phyloP scores from a whole-genome alignment of 2,888 invertebrate species.

The Cheilosia variabilis region DNA sequence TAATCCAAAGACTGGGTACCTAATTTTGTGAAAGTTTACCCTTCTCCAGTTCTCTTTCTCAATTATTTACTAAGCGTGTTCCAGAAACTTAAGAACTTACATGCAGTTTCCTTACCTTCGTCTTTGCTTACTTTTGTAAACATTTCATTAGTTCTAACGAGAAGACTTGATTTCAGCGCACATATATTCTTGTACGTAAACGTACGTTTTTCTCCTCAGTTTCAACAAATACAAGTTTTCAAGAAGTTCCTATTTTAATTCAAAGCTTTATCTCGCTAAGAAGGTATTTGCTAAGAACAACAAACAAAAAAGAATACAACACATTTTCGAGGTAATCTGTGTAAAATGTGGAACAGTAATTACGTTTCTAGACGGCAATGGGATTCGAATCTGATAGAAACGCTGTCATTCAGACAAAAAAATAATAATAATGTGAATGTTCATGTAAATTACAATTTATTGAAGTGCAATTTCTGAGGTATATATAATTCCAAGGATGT shows the following conservation, averaged over 20 bases:
- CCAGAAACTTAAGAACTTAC: constrained; percentile 9
- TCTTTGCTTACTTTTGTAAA: constrained; percentile 24
- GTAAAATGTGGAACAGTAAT: neutral
- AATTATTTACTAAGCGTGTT: constrained; percentile 40
- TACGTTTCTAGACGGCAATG: neutral
- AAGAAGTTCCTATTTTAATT: constrained; percentile 14
- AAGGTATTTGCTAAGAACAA: neutral
- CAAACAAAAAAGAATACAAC: neutral
- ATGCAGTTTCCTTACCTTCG: constrained; percentile 13
- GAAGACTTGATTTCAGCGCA: constrained; percentile 16
- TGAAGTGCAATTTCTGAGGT: too few relatives aligned
- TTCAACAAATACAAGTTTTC: constrained; percentile 11
- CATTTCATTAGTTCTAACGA: constrained; percentile 54
- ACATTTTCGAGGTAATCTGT: neutral
- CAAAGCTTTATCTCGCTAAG: neutral
- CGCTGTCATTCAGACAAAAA: too few relatives aligned
- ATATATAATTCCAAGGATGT: too few relatives aligned
- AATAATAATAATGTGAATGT: too few relatives aligned
- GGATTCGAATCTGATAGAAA: neutral
- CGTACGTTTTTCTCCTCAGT: neutral
- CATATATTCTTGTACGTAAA: neutral
- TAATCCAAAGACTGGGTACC: neutral
- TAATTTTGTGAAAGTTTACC: constrained; percentile 32
- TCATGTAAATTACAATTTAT: too few relatives aligned
- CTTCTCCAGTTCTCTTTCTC: constrained; percentile 2